These are phyloP conservation scores for Proisotoma minuta DNA, from an alignment of 2,888 invertebrate genomes.

Conservation along the genomic window DNA sequence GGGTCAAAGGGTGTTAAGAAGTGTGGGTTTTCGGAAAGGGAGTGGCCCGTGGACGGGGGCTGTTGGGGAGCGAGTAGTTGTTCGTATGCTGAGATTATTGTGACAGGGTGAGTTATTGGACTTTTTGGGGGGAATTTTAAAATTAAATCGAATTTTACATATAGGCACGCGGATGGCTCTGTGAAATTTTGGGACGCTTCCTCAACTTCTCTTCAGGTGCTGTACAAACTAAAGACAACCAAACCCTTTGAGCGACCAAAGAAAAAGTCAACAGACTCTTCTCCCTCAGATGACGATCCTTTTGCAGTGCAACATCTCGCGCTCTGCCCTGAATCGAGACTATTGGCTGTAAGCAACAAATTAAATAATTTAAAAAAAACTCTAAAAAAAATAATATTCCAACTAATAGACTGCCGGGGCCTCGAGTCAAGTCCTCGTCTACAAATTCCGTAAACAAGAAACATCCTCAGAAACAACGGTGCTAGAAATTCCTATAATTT, in stretches of 20 bases:
- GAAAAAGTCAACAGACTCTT: constrained; percentile 38
- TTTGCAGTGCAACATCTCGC: constrained; percentile 84
- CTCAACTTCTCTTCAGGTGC: constrained; percentile 88
- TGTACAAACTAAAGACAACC: constrained; percentile 96
- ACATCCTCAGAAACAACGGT: constrained; percentile 72
- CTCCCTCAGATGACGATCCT: constrained; percentile 68
- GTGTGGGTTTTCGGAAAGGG: constrained; percentile 79
- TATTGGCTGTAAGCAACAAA: constrained; percentile 58
- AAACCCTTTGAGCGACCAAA: constrained; percentile 77
- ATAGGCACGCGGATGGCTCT: constrained; percentile 96
- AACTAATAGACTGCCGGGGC: constrained; percentile 64
- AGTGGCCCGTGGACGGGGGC: constrained; percentile 96
- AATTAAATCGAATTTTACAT: constrained; percentile 47
- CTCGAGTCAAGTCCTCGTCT: constrained; percentile 88
- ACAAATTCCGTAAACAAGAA: constrained; percentile 91
- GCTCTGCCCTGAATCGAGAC: constrained; percentile 87
- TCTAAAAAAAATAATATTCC: no score
- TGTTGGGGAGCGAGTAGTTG: constrained; percentile 93
- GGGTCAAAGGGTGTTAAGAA: constrained; percentile 68
- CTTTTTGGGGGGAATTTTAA: constrained; percentile 10
- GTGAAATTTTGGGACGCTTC: constrained; percentile 99
- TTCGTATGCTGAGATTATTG: constrained; percentile 95
- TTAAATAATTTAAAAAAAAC: not conserved
- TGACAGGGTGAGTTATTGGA: constrained; percentile 73
- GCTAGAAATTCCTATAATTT: constrained; percentile 80